Conservation (phyloP, 2,888 invertebrate genomes). For the Diplazon laetatorius region DNA sequence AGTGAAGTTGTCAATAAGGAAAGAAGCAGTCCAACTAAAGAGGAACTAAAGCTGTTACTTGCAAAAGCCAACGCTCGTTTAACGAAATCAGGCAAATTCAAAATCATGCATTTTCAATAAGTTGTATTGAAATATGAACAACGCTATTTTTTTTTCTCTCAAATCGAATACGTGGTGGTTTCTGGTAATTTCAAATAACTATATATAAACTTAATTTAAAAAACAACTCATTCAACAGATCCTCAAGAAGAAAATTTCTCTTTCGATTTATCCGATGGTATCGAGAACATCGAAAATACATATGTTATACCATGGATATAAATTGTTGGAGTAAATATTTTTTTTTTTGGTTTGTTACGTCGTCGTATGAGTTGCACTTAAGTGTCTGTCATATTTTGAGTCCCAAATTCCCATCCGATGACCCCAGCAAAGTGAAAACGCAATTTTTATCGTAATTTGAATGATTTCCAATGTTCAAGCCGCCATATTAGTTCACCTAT, state of each 20-base stretch:
- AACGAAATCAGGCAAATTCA: slow-evolving; percentile 2
- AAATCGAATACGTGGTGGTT: slow-evolving; percentile 11
- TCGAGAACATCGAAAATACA: slow-evolving; percentile 1
- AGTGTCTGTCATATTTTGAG: too few relatives aligned
- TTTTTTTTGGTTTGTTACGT: too few relatives aligned
- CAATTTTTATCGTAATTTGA: too few relatives aligned
- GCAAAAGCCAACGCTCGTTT: slow-evolving; percentile 21
- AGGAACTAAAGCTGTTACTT: slow-evolving; percentile 21
- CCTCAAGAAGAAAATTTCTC: slow-evolving; percentile 17
- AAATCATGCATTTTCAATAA: slow-evolving; percentile 18
- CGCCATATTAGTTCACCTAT: too few relatives aligned
- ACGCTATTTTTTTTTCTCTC: slow-evolving; percentile 7
- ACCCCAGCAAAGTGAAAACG: too few relatives aligned
- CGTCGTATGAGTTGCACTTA: too few relatives aligned
- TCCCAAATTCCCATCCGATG: too few relatives aligned
- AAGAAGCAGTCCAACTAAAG: slow-evolving; percentile 15
- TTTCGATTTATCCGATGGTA: slow-evolving; percentile 9
- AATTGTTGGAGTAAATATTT: too few relatives aligned
- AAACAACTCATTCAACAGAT: neutral
- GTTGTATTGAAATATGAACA: slow-evolving; percentile 12
- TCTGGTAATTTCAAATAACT: slow-evolving; percentile 8
- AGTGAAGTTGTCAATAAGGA: neutral
- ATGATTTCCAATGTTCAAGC: too few relatives aligned
- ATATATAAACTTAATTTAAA: too few relatives aligned
- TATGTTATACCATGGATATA: too few relatives aligned